These are phyloP conservation scores for Pilophorus perplexus DNA, from an alignment of 2,888 invertebrate species.

Conservation along the genomic window DNA sequence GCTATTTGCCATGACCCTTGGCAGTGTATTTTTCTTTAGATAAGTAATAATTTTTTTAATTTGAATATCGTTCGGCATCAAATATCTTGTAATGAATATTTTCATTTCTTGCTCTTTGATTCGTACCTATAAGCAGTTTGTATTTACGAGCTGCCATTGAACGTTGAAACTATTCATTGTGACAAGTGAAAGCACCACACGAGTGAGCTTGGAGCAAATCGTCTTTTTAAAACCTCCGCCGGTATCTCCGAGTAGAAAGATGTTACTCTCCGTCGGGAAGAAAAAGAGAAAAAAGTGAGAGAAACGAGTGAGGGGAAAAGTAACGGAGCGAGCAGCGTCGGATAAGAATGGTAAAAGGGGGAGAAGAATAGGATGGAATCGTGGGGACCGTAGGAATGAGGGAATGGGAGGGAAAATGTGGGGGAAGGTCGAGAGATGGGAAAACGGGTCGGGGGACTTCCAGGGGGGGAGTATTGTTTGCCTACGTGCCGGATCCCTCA, in stretches of 20 bases:
- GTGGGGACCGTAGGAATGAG: background rate
- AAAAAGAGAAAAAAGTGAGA: background rate
- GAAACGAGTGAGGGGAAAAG: background rate
- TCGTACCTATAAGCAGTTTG: no score
- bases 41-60: no score
- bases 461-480: constrained; percentile 39
- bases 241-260: constrained; percentile 11
- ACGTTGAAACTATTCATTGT: no score
- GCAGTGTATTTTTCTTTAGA: no score
- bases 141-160: no score
- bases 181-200: no score
- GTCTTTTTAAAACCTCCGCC: background rate
- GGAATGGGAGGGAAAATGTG: background rate
- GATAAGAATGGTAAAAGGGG: background rate
- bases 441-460: background rate
- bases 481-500: constrained; percentile 42
- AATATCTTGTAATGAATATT: no score
- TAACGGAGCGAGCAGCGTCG: constrained; percentile 5
- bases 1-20: no score
- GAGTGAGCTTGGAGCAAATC: no score
- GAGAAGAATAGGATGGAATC: background rate
- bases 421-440: background rate
- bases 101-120: no score
- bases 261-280: background rate
- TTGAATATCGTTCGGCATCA: no score